Evolutionary conservation across 1,140 invertebrate species (phyloP).

Genomic region (Musca vetustissima): DNA sequence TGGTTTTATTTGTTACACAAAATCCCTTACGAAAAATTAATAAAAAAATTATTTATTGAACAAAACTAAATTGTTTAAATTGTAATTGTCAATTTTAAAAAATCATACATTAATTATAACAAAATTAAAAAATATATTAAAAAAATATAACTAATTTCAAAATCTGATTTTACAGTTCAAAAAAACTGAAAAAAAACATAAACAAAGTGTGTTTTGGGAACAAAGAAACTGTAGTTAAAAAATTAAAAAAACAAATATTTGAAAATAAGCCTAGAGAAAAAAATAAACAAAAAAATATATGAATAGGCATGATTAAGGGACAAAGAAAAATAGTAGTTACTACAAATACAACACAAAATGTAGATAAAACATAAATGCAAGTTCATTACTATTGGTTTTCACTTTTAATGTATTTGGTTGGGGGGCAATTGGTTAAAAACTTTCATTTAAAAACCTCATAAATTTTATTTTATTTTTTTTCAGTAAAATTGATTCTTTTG

Average conservation of each 20-base stretch:
- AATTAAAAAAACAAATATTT: background rate
- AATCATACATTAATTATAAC: background rate
- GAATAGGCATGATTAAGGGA: too few relatives aligned
- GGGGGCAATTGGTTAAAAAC: too few relatives aligned
- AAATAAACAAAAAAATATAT: too few relatives aligned
- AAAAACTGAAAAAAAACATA: background rate
- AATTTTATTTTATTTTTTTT: too few relatives aligned
- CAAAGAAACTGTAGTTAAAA: constrained; percentile 49
- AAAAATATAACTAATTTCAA: background rate
- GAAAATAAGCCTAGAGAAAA: background rate
- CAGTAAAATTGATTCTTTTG: too few relatives aligned
- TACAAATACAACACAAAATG: too few relatives aligned
- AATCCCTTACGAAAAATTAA: too few relatives aligned
- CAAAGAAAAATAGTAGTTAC: too few relatives aligned
- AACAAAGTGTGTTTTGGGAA: constrained; percentile 49
- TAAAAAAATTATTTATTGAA: background rate
- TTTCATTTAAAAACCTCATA: too few relatives aligned
- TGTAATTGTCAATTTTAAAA: constrained; percentile 10
- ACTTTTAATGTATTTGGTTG: too few relatives aligned
- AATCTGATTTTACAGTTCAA: background rate
- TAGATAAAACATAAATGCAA: too few relatives aligned
- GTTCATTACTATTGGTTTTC: too few relatives aligned
- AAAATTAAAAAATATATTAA: background rate
- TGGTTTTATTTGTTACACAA: background rate
- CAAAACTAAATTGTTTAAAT: background rate